These are phyloP conservation scores for Ectropis crepuscularia DNA, from an alignment of 2,888 invertebrate species.

Conservation along the genomic window DNA sequence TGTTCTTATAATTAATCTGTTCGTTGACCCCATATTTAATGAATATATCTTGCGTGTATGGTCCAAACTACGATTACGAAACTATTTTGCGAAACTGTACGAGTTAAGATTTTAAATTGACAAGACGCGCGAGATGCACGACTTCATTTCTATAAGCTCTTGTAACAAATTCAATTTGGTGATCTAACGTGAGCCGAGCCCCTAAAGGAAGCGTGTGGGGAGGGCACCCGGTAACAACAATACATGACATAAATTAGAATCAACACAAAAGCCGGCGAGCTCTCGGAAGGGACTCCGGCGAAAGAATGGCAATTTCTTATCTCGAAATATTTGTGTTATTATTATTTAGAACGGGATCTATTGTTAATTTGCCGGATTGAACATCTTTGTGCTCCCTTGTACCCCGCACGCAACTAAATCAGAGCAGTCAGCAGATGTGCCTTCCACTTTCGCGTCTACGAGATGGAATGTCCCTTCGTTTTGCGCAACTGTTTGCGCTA, in stretches of 20 bases:
- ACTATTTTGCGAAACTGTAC: constrained; percentile 35
- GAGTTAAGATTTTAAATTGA: constrained; percentile 39
- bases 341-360: constrained; percentile 70
- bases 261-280: constrained; percentile 78
- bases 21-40: constrained; percentile 55
- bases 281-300: constrained; percentile 79
- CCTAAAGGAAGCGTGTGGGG: constrained; percentile 80
- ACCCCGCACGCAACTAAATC: constrained; percentile 61
- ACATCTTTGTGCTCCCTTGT: constrained; percentile 61
- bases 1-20: constrained; percentile 50
- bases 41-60: constrained; percentile 42
- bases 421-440: constrained; percentile 72
- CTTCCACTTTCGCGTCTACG: constrained; percentile 56
- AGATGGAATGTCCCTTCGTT: constrained; percentile 65
- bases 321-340: constrained; percentile 74
- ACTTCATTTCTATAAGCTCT: constrained; percentile 64
- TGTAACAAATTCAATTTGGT: constrained; percentile 78
- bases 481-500: constrained; percentile 54
- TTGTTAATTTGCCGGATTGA: constrained; percentile 74
- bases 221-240: constrained; percentile 75
- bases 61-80: constrained; percentile 37
- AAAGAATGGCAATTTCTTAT: constrained; percentile 84
- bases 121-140: constrained; percentile 57
- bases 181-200: constrained; percentile 66
- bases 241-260: constrained; percentile 84